Evolutionary conservation across 1,140 invertebrate species (phyloP).

Genomic region (Drosophila oshimai): DNA sequence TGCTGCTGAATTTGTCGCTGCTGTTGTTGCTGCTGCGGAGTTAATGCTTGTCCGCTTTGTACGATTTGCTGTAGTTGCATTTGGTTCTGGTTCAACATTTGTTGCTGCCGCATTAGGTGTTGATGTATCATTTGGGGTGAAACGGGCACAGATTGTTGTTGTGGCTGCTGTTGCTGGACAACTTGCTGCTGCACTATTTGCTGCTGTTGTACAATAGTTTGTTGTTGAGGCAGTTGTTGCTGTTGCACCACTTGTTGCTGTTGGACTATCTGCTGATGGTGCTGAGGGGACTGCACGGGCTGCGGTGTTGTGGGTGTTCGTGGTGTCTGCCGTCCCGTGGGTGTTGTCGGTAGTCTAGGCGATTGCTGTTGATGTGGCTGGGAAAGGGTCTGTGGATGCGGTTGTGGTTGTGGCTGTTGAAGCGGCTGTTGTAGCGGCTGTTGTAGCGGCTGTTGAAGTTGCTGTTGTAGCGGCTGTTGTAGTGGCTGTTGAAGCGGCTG

Average conservation of each 20-base stretch:
- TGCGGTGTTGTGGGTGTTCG: slow-evolving; percentile 69
- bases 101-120: slow-evolving; percentile 68
- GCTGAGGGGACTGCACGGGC: slow-evolving; percentile 66
- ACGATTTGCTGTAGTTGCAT: slow-evolving; percentile 80
- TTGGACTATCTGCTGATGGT: slow-evolving; percentile 28
- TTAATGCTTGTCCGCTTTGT: slow-evolving; percentile 67
- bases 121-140: slow-evolving; percentile 78
- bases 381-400: slow-evolving; percentile 3
- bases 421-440: slow-evolving; percentile 15
- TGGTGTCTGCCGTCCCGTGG: slow-evolving; percentile 67
- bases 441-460: slow-evolving; percentile 53
- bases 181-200: slow-evolving; percentile 47
- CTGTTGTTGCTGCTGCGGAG: slow-evolving; percentile 69
- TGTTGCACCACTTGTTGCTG: slow-evolving; percentile 35
- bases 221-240: slow-evolving; percentile 38
- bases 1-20: slow-evolving; percentile 53
- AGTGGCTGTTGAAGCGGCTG: slow-evolving; percentile 49
- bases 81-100: slow-evolving; percentile 72
- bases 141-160: slow-evolving; percentile 58
- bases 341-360: slow-evolving; percentile 49
- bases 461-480: slow-evolving; percentile 44
- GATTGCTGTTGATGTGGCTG: slow-evolving; percentile 46
- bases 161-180: slow-evolving; percentile 46
- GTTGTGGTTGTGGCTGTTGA: slow-evolving; percentile 12
- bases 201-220: slow-evolving; percentile 28